Evolutionary conservation across 2,113 vertebrate species (phyloP), one percentile per base, ranked within the genome.

Genomic region (Saguinus imperator): DNA sequence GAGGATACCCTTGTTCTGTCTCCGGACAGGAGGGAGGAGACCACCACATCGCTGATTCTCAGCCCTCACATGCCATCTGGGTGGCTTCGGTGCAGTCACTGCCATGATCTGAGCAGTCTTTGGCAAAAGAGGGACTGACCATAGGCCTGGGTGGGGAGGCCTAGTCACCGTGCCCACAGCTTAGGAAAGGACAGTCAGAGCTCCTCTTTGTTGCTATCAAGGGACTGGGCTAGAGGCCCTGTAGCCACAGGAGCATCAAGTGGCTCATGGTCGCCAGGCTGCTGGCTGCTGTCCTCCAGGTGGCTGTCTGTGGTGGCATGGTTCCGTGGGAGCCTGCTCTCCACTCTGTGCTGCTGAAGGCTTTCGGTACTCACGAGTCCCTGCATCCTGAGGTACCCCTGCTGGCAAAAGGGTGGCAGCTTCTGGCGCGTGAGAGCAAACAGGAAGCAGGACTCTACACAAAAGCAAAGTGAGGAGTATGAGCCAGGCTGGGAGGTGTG

Each of bases 361-460:
- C 96, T 97, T 75, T 96, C 64, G 3, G 92, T 98, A 16, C 97
- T 99, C 73, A 98, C 0, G 0, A 99, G 98, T 3, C 99, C 99
- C 91, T 98, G 99, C 97, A 87, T 99, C 91, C 97, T 98, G 87
- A 99, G 3, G 64, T 99, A 99, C 2, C 99, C 99, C 50, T 99
- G 99, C 95, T 95, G 99, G 96, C 99, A 99, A 97, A 98, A 99
- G 89, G 99, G 98, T 3, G 99, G 99, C 76, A 99, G 98, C 97
- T 98, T 99, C 96, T 98, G 99, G 89, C 88, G 99, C 8, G 99
- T 99, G n/a, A 99, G 98, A 50, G 99, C 97, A 37, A 99, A 99
- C 61, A 98, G 98, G 98, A 99, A 99, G 97, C 99, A 99, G 72
- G 99, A 99, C 86, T 99, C 99, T 99, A 93, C 3, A 96, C 21